A percentile compares a stretch with the other conserved stretches of the same genome.
phyloP scores from a whole-genome alignment of 1,140 invertebrate species.

The Coenobita brevimanus region DNA sequence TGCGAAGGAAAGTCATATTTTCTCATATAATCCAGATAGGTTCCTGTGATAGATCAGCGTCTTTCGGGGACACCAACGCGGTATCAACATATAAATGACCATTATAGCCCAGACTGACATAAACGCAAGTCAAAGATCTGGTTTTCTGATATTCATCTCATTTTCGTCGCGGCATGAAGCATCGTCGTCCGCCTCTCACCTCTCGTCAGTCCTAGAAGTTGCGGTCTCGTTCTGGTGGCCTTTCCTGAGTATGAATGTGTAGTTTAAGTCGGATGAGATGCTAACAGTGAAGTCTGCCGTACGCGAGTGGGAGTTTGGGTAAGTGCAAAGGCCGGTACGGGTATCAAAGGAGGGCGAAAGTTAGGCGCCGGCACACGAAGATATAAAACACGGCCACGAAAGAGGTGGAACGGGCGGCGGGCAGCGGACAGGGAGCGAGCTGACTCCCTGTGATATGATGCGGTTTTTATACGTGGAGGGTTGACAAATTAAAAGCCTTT shows the following conservation, averaged over 20 bases:
- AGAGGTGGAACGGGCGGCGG: not conserved
- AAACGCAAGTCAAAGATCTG: conserved; percentile 57
- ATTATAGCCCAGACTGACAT: conserved; percentile 53
- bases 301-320: too few relatives aligned
- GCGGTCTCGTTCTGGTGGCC: not conserved
- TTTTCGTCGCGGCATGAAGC: conserved; percentile 19
- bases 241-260: not conserved
- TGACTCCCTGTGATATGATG: conserved; percentile 45
- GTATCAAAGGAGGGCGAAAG: too few relatives aligned
- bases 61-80: not conserved
- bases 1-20: too few relatives aligned
- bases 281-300: too few relatives aligned
- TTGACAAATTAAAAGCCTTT: conserved; percentile 65
- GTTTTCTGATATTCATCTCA: conserved; percentile 51
- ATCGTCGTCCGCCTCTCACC: not conserved
- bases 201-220: not conserved
- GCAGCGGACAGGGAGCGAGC: not conserved
- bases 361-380: conserved; percentile 16
- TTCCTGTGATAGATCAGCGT: not conserved
- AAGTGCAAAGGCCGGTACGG: too few relatives aligned
- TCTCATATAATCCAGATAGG: too few relatives aligned
- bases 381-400: conserved; percentile 30
- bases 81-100: conserved; percentile 50
- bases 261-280: too few relatives aligned
- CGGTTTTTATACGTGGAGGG: conserved; percentile 45